Evolutionary conservation across 2,113 vertebrate species (phyloP).

Genomic region (Anthoscopus minutus): DNA sequence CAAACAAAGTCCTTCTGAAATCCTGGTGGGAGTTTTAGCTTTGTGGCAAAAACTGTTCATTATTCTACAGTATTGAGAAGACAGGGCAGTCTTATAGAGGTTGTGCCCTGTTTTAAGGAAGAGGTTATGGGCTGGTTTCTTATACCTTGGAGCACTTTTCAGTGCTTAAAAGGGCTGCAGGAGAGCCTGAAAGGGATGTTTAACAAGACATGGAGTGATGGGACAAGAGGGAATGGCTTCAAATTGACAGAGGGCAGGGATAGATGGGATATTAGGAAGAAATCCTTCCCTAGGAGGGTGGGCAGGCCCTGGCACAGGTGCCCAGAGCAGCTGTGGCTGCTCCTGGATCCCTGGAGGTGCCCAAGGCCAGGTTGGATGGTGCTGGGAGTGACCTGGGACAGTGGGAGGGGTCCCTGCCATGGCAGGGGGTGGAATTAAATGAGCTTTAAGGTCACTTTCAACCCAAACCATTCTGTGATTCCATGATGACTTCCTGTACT

Average conservation of each 20-base stretch:
- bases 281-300: not conserved
- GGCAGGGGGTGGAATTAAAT: no score
- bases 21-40: not conserved
- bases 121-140: not conserved
- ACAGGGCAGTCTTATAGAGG: fast-evolving
- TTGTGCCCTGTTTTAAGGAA: not conserved
- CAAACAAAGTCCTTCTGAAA: not conserved
- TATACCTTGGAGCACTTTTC: not conserved
- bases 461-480: not conserved
- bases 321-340: not conserved
- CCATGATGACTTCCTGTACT: not conserved
- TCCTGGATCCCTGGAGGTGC: not conserved
- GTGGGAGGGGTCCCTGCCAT: not conserved
- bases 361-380: fast-evolving
- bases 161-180: not conserved
- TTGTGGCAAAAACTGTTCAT: not conserved
- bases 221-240: not conserved
- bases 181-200: not conserved
- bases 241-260: not conserved
- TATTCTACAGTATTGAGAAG: not conserved
- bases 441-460: not conserved
- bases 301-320: fast-evolving
- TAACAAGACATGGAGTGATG: not conserved
- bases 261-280: not conserved
- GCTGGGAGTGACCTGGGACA: fast-evolving